Percentiles rank a stretch among this genome's conserved stretches.
Evolutionary conservation across 2,888 invertebrate genomes (phyloP).

Genomic region (Imbricaverruca yamaguchii): DNA sequence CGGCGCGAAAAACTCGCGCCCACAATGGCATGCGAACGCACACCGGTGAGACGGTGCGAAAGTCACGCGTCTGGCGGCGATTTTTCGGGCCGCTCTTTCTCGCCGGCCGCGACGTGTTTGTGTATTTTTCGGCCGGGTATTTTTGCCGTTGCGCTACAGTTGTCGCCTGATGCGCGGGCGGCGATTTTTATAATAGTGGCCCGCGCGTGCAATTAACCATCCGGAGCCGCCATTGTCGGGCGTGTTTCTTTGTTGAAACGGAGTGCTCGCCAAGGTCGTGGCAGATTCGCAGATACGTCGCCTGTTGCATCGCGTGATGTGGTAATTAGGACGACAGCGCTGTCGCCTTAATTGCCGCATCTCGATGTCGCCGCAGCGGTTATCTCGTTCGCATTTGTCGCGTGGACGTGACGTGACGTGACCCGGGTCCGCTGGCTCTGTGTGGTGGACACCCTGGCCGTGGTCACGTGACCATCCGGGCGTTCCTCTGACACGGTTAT

Average conservation of each 20-base stretch:
- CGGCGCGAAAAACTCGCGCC: too few species aligned
- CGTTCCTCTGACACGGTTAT: too few species aligned
- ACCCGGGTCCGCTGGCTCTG: not conserved
- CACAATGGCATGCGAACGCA: too few species aligned
- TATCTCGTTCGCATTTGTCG: not conserved
- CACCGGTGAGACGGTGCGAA: conserved; percentile 5
- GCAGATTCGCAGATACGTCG: not conserved
- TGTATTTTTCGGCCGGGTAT: not conserved
- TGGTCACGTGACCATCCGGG: too few species aligned
- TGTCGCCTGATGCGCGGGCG: conserved; percentile 4
- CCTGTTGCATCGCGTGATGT: not conserved
- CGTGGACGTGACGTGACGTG: not conserved
- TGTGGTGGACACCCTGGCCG: too few species aligned
- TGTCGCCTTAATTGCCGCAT: not conserved
- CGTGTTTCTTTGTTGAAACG: conserved; percentile 5
- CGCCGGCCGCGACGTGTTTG: not conserved
- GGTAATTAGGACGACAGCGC: not conserved
- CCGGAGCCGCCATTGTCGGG: not conserved
- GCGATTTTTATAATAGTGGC: conserved; percentile 6
- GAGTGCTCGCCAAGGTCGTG: conserved; percentile 4
- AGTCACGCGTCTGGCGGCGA: not conserved
- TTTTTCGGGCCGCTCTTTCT: not conserved
- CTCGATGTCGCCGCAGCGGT: not conserved
- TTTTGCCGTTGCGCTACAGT: conserved; percentile 10
- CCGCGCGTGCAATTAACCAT: not conserved